Evolutionary conservation across 2,797 vertebrate genomes (phyloP).

Genomic region (Phataginus tetradactyla): DNA sequence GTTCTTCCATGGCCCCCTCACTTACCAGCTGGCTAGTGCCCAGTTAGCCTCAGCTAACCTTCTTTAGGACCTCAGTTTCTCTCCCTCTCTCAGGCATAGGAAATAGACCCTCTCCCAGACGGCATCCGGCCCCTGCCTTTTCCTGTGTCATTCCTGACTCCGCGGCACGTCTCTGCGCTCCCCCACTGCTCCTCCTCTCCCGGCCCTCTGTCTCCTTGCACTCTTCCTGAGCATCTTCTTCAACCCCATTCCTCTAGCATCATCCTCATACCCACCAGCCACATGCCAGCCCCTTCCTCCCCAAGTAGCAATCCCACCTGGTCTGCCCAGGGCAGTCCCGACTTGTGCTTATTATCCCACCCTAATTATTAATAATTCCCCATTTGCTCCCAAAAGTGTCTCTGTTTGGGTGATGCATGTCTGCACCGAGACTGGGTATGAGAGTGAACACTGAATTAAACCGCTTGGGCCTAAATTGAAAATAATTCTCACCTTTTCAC

Average conservation of each 20-base stretch:
- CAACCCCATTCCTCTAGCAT: background rate
- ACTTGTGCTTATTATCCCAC: background rate
- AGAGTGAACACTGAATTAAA: background rate
- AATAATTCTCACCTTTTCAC: conserved; percentile 7
- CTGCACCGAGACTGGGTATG: background rate
- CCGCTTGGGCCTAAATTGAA: background rate
- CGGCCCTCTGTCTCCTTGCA: background rate
- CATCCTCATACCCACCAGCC: background rate
- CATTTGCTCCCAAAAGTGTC: background rate
- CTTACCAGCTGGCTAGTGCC: background rate
- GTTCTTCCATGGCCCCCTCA: background rate
- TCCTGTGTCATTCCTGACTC: background rate
- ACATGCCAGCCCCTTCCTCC: background rate
- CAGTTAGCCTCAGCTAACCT: background rate
- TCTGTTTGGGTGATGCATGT: background rate
- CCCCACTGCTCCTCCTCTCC: background rate
- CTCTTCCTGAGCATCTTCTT: background rate
- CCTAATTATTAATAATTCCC: background rate
- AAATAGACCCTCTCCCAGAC: background rate
- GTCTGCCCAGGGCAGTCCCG: background rate
- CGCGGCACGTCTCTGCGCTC: background rate
- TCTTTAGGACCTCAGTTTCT: background rate
- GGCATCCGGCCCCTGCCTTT: background rate
- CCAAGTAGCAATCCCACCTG: rapidly evolving
- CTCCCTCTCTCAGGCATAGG: background rate